Evolutionary conservation across 1,140 invertebrate genomes (phyloP), one percentile per base, ranked within the genome.

Genomic region (Pinna nobilis): DNA sequence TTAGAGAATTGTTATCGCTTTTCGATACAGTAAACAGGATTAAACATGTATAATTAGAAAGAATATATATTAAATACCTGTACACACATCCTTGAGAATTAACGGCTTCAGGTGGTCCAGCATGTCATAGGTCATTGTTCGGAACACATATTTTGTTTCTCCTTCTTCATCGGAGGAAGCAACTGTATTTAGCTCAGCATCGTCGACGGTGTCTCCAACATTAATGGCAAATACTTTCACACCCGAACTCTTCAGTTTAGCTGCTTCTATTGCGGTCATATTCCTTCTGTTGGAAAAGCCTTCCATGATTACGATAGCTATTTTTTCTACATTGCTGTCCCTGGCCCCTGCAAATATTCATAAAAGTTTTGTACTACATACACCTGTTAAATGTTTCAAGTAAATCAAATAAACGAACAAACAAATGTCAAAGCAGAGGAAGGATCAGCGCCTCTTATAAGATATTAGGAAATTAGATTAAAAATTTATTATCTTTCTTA

Each of bases 161-260:
- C 75, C n/a, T n/a, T n/a, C n/a, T n/a, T n/a, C n/a, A n/a, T n/a
- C 67, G 35, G 77, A 69, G 3, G 74, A 74, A 51, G 80, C 79
- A 30, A 82, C 78, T 20, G 61, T 41, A 28, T 77, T 70, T 1
- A 82, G 68, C 47, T 83, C 81, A 20, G 33, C 28, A 15, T 63
- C 35, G 11, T 76, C 57, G 15, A 71, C 47, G 11, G 64, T 49
- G n/a, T 30, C 23, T 6, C 81, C 81, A 15, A 84, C 76, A 4
- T 82, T 82, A 47, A 85, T 73, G 15, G 79, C 57, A 51, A 81
- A 81, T 18, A 85, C 74, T 11, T 68, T 82, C 39, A 84, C 73
- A 4, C 81, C 79, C 13, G 59, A 25, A 18, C 44, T 64, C 50
- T 37, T 37, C 25, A 59, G 39, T 20, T 33, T 41, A 25, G 5